Percentiles rank a stretch among this genome's conserved stretches.
Evolutionary conservation across 2,888 invertebrate genomes (phyloP).

Genomic region (Ecliptopera silaceata): DNA sequence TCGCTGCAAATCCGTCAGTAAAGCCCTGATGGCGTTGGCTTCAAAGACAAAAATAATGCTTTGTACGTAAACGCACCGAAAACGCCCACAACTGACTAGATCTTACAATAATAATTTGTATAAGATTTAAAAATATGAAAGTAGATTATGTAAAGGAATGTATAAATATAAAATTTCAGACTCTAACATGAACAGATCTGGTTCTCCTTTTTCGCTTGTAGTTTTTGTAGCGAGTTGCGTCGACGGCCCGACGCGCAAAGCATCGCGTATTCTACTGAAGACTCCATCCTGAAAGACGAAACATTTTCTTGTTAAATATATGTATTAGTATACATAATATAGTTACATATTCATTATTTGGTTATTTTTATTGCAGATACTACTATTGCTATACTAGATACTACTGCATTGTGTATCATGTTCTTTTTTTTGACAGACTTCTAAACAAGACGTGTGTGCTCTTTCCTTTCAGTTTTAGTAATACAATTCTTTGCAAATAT

Average conservation of each 20-base stretch:
- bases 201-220: conserved; percentile 70
- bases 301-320: background rate
- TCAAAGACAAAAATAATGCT: background rate
- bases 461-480: too few species aligned
- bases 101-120: conserved; percentile 26
- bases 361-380: too few species aligned
- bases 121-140: conserved; percentile 33
- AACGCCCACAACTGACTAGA: conserved; percentile 1
- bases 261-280: conserved; percentile 86
- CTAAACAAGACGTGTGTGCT: too few species aligned
- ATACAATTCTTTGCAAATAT: too few species aligned
- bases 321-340: too few species aligned
- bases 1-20: too few species aligned
- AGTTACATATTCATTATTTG: too few species aligned
- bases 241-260: conserved; percentile 77
- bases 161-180: conserved; percentile 57
- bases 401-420: too few species aligned
- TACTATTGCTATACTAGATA: too few species aligned
- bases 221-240: conserved; percentile 69
- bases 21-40: background rate
- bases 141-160: conserved; percentile 36
- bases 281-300: conserved; percentile 83
- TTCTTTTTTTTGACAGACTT: too few species aligned
- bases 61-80: background rate
- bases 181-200: conserved; percentile 70